Base-by-base conservation (phyloP, 2,797 vertebrate species). In the Otolemur crassicaudatus region DNA sequence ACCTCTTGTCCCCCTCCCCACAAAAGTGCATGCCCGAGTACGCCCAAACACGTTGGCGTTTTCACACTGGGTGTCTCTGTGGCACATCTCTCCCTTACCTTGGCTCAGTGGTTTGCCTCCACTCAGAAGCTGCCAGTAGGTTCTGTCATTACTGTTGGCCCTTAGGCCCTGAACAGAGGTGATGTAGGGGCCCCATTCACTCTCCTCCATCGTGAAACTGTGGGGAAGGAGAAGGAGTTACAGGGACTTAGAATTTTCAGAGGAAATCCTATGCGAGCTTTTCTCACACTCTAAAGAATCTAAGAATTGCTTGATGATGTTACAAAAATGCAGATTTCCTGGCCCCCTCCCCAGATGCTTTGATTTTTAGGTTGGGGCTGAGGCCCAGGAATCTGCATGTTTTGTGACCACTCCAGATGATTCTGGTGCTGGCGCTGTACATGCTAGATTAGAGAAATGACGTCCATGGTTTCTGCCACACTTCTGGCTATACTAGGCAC, bases 41-140 rank as follows among this genome's bases (percentile, higher is more conserved):
- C 12, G 1, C 5, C 3, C 0, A 16, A 29, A 1, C 20, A 1
- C 70, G 43, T 10, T 14, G 81, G 31, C 11, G 20, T n/a, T 67
- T 60, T 80, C 17, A 29, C 14, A 8, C 34, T 3, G 7, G 37
- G 34, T n/a, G 10, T 34, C 56, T 22, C 84, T 22, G 25, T 27
- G 56, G 34, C 1, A 1, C 5, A 2, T 79, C 31, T 40, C 9
- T 5, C 8, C 34, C 87, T 96, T 91, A 98, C 97, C 98, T 97
- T 96, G 88, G n/a, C 1, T 69, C 69, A 98, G 70, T 5, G 90
- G 12, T 34, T 27, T 25, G 22, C 46, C 77, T 1, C 61, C 82
- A 73, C 92, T 97, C 81, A 97, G 76, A 79, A 97, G 82, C 82
- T 96, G 4, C 97, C 97, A 98, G 92, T 97, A 97, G 69, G 95